Base-by-base conservation (phyloP, 2,113 vertebrate genomes). In the Ophthalmolycus amberensis region DNA sequence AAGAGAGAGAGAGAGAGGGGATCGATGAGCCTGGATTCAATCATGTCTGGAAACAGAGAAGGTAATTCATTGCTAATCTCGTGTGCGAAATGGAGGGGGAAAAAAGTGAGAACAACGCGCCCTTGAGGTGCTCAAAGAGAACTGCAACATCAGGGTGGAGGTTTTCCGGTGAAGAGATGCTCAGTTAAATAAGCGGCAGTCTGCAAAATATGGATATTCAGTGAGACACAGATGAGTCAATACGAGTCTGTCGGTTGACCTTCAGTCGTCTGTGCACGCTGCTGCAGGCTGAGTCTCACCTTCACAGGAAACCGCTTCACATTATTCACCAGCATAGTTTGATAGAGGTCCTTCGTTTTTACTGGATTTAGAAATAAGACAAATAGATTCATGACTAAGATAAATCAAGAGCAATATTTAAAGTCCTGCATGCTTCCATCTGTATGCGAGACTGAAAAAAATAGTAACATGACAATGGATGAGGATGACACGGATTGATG, bases 1-100 rank as follows among this genome's bases (percentile, higher is more conserved):
- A 20, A n/a, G 20, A 46, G n/a, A 11, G 22, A 25, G 52, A 5
- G 20, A 11, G 52, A 6, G 70, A 25, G 79, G 5, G 65, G 87
- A 89, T 95, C 93, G 88, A 94, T 95, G 82, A 59, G 82, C 88
- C 59, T 77, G 86, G 91, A 94, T 95, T 90, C 91, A 94, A 92
- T 94, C 91, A 91, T 81, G 91, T 91, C 88, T 92, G 87, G 82
- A 91, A 88, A 92, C 91, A 85, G 88, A 90, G 88, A 81, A 85
- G 83, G 89, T 92, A 85, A 92, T 94, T 93, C 89, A 92, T 92
- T 91, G 90, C n/a, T 94, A 92, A 93, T 95, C 91, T 87, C 56
- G 5, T 73, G 12, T 6, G 80, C 73, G 83, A 83, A 92, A 84
- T 91, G 22, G 20, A 5, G 15, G 9, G 60, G 70, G 86, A 90